These are phyloP conservation scores for Beris chalybata DNA, from an alignment of 2,888 invertebrate species.

Conservation along the genomic window DNA sequence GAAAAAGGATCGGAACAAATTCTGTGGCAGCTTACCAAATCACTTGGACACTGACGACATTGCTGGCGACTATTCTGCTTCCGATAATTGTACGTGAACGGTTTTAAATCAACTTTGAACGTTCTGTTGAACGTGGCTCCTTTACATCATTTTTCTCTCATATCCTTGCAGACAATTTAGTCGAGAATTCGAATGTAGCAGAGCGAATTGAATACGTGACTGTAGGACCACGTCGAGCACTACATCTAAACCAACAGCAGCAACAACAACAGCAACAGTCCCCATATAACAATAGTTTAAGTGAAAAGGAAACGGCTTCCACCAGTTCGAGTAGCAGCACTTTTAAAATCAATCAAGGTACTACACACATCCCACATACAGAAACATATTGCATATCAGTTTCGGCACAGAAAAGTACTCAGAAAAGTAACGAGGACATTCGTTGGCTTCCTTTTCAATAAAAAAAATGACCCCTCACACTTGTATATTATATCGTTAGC, in stretches of 20 bases:
- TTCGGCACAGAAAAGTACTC: background rate
- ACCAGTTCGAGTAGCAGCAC: conserved; percentile 39
- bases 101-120: conserved; percentile 26
- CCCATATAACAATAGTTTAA: conserved; percentile 37
- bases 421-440: background rate
- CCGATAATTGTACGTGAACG: conserved; percentile 33
- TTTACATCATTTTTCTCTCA: conserved; percentile 18
- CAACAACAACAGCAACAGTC: conserved; percentile 27
- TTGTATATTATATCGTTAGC: background rate
- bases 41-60: conserved; percentile 41
- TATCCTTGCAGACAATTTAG: conserved; percentile 34
- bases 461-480: background rate
- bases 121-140: background rate
- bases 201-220: conserved; percentile 40
- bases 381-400: background rate
- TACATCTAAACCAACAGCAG: conserved; percentile 26
- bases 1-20: conserved; percentile 41
- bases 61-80: conserved; percentile 21
- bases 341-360: conserved; percentile 40
- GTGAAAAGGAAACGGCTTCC: conserved; percentile 38
- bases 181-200: conserved; percentile 21
- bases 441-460: background rate
- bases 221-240: conserved; percentile 33
- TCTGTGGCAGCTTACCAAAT: conserved; percentile 43
- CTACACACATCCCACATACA: background rate